These are phyloP conservation scores for Cotesia chilonis DNA, from an alignment of 1,140 invertebrate genomes.

Conservation along the genomic window DNA sequence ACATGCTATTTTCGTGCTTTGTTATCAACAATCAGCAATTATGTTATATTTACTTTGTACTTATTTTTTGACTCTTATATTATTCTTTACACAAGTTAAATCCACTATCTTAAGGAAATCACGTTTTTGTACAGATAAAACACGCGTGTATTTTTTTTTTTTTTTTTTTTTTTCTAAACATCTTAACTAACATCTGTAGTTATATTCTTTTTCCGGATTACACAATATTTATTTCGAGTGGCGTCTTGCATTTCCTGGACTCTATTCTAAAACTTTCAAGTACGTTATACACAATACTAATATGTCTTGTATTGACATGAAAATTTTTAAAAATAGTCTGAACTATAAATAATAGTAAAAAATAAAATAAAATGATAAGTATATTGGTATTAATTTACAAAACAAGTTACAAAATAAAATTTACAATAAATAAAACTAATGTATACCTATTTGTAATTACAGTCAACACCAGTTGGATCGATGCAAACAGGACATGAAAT, in stretches of 20 bases:
- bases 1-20: conserved; percentile 31
- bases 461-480: conserved; percentile 92
- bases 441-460: conserved; percentile 57
- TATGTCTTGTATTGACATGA: background rate
- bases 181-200: conserved; percentile 12
- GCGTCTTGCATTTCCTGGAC: conserved; percentile 3
- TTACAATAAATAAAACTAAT: background rate
- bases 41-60: background rate
- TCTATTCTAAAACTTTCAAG: conserved; percentile 7
- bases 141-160: no score
- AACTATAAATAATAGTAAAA: no score
- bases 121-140: conserved; percentile 14
- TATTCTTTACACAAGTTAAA: background rate
- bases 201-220: background rate
- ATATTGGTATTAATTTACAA: background rate
- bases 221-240: background rate
- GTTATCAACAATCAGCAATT: background rate
- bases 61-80: background rate
- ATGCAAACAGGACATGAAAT: conserved; percentile 89
- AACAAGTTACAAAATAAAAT: background rate
- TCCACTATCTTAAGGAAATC: conserved; percentile 3
- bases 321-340: no score
- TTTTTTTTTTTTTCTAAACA: no score
- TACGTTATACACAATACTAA: conserved; percentile 26
- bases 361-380: background rate